Conservation (phyloP, 2,113 vertebrate genomes). For the Pygoscelis adeliae region DNA sequence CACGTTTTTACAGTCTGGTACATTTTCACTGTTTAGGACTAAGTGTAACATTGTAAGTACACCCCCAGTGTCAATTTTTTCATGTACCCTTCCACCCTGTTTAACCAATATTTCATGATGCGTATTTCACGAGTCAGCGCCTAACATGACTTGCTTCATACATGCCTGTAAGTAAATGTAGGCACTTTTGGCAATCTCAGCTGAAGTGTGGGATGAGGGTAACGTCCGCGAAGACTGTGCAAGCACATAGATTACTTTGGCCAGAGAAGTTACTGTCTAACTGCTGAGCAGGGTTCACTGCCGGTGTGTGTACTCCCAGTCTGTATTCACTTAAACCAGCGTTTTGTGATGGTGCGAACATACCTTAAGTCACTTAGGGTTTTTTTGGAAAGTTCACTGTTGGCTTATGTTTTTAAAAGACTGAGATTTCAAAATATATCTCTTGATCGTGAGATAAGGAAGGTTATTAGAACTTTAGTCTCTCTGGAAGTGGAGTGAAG, state of each 20-base stretch:
- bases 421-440: neutral
- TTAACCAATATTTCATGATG: neutral
- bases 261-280: neutral
- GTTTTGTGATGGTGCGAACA: neutral
- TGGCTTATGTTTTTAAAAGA: neutral
- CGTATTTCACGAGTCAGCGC: neutral
- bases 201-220: neutral
- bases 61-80: neutral
- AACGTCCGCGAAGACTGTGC: neutral
- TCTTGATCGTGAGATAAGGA: neutral
- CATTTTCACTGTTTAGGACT: neutral
- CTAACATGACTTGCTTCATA: neutral
- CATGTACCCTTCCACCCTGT: neutral
- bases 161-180: neutral
- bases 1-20: neutral
- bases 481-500: neutral
- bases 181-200: neutral
- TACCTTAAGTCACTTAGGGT: neutral
- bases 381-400: neutral
- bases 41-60: neutral
- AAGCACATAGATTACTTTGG: neutral
- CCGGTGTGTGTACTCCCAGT: neutral
- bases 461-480: neutral
- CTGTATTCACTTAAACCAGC: neutral
- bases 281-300: neutral